phyloP scores from a whole-genome alignment of 30 jellyfish, hydroid and myxozoan genomes.

The Aurelia coerulea region DNA sequence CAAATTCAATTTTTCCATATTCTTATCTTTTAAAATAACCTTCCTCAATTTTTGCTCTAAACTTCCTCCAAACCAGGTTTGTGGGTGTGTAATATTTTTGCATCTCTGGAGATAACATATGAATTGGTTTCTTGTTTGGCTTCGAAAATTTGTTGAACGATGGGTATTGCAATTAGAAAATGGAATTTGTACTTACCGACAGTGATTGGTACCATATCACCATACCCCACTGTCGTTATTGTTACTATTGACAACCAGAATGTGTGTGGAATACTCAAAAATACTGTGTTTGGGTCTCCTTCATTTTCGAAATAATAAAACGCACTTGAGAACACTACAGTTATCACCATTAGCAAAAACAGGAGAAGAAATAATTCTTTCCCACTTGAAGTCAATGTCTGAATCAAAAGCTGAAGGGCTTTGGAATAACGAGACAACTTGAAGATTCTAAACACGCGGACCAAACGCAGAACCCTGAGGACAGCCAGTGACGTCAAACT shows the following conservation, averaged over 20 bases:
- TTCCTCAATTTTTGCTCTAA: too few species aligned
- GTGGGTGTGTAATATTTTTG: too few species aligned
- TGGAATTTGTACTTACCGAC: constrained; percentile 52
- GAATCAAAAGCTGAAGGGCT: constrained; percentile 75
- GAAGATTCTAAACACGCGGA: constrained; percentile 86
- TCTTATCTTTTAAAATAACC: too few species aligned
- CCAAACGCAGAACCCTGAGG: constrained; percentile 84
- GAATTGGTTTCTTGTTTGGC: too few species aligned
- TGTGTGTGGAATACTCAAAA: constrained; percentile 89
- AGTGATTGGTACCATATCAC: constrained; percentile 89
- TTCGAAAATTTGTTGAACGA: too few species aligned
- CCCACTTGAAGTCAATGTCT: constrained; percentile 76
- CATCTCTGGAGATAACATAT: too few species aligned
- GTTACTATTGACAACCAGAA: constrained; percentile 90
- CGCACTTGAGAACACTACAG: constrained; percentile 79
- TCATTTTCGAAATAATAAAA: constrained; percentile 77
- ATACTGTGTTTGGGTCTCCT: constrained; percentile 48
- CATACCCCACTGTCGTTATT: constrained; percentile 92
- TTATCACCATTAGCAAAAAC: constrained; percentile 59
- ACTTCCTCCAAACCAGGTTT: too few species aligned
- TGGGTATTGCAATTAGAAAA: too few species aligned
- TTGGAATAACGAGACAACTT: constrained; percentile 87
- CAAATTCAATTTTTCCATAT: too few species aligned
- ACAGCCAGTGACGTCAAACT: constrained; percentile 76
- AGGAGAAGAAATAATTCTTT: constrained; percentile 76